Evolutionary conservation across 2,797 vertebrate genomes (phyloP).

Genomic region (Phrynocephalus guinanensis): DNA sequence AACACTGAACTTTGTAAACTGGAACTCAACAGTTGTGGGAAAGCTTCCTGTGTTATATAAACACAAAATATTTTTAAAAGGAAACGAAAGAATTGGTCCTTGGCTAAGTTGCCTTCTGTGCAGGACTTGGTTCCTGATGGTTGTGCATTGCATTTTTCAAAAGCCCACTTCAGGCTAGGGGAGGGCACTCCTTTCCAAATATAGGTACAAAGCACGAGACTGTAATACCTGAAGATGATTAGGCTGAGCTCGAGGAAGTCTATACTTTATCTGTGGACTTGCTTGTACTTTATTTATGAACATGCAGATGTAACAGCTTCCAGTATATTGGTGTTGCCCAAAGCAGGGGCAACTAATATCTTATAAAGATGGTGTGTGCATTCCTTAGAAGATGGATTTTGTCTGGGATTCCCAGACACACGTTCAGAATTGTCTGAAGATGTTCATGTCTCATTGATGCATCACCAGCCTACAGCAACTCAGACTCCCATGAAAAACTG

Average conservation of each 20-base stretch:
- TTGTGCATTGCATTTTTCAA: neutral
- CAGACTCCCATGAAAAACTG: neutral
- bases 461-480: neutral
- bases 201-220: no score
- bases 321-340: no score
- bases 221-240: neutral
- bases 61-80: conserved; percentile 53
- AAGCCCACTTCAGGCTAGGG: neutral
- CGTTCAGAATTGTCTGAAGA: neutral
- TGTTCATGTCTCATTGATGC: neutral
- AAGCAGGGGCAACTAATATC: neutral
- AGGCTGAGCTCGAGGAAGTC: neutral
- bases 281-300: no score
- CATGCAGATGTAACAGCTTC: neutral
- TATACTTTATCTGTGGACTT: neutral
- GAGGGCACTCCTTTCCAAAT: no score
- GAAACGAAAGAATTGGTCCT: conserved; percentile 27
- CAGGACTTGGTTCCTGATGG: conserved; percentile 2
- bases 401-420: neutral
- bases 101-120: conserved; percentile 30
- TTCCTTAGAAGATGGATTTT: neutral
- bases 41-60: conserved; percentile 44
- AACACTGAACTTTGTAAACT: conserved; percentile 53
- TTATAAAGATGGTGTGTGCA: neutral
- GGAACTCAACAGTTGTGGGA: conserved; percentile 59